phyloP scores from a whole-genome alignment of 1,140 invertebrate genomes.

The Himalopsyche phryganea region DNA sequence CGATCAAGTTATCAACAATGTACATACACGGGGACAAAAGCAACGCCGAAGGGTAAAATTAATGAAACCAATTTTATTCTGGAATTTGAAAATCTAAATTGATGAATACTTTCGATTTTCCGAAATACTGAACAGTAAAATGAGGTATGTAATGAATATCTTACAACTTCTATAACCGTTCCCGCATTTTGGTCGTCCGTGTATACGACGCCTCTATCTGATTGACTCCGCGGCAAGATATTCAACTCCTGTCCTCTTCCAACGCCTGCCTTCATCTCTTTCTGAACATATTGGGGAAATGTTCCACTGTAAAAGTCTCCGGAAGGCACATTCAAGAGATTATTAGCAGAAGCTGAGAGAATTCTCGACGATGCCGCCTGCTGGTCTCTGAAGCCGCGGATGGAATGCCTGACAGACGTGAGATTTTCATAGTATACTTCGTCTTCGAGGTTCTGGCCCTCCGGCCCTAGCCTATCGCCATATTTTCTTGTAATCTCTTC shows the following conservation, averaged over 20 bases:
- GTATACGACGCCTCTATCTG: constrained; percentile 11
- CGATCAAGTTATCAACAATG: no score
- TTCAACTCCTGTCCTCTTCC: constrained; percentile 13
- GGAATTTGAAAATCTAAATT: no score
- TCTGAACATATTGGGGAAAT: constrained; percentile 45
- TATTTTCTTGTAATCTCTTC: constrained; percentile 50
- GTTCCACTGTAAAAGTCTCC: constrained; percentile 50
- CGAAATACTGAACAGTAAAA: no score
- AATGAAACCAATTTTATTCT: no score
- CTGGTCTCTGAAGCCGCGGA: constrained; percentile 34
- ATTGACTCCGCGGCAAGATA: constrained; percentile 4
- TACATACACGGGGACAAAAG: no score
- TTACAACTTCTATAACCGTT: constrained; percentile 21
- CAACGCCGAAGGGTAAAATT: no score
- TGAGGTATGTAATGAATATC: no score
- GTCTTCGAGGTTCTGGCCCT: constrained; percentile 51
- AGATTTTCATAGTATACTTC: constrained; percentile 52
- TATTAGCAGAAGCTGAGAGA: constrained; percentile 41
- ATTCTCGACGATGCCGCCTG: constrained; percentile 37
- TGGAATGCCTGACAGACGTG: constrained; percentile 41
- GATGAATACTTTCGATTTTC: no score
- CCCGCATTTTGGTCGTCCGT: not conserved
- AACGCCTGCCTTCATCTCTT: constrained; percentile 8
- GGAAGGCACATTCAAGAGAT: constrained; percentile 50
- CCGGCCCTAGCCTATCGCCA: constrained; percentile 49